phyloP scores from a whole-genome alignment of 2,113 vertebrate species.

The Procavia capensis region DNA sequence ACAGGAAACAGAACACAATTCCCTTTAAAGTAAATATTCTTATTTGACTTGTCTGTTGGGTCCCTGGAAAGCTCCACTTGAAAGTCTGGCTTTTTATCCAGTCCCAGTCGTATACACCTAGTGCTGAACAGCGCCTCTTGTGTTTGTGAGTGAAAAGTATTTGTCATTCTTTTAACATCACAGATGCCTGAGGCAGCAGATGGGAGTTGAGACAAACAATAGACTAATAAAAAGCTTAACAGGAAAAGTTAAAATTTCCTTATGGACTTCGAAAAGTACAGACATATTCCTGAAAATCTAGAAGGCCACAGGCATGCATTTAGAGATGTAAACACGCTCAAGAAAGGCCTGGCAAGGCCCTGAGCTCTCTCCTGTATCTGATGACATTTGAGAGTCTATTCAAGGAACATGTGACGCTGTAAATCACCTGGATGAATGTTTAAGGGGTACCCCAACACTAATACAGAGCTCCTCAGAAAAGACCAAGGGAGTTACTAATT shows the following conservation, averaged over 20 bases:
- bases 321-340: too few relatives aligned
- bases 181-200: not conserved
- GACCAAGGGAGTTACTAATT: too few relatives aligned
- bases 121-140: not conserved
- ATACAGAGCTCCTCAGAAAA: not conserved
- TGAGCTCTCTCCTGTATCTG: too few relatives aligned
- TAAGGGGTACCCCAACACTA: too few relatives aligned
- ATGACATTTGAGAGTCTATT: too few relatives aligned
- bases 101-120: not conserved
- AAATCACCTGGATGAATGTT: too few relatives aligned
- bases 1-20: not conserved
- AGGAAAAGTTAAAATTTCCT: not conserved
- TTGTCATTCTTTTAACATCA: not conserved
- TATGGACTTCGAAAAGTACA: not conserved
- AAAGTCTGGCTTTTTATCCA: not conserved
- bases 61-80: not conserved
- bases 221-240: not conserved
- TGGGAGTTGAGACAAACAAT: not conserved
- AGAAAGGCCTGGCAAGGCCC: too few relatives aligned
- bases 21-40: too few relatives aligned
- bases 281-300: too few relatives aligned
- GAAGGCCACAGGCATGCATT: too few relatives aligned
- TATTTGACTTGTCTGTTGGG: too few relatives aligned
- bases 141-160: not conserved
- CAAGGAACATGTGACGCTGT: too few relatives aligned